These are phyloP conservation scores for Siphamia tubifer DNA, from an alignment of 2,113 vertebrate genomes.

Conservation along the genomic window DNA sequence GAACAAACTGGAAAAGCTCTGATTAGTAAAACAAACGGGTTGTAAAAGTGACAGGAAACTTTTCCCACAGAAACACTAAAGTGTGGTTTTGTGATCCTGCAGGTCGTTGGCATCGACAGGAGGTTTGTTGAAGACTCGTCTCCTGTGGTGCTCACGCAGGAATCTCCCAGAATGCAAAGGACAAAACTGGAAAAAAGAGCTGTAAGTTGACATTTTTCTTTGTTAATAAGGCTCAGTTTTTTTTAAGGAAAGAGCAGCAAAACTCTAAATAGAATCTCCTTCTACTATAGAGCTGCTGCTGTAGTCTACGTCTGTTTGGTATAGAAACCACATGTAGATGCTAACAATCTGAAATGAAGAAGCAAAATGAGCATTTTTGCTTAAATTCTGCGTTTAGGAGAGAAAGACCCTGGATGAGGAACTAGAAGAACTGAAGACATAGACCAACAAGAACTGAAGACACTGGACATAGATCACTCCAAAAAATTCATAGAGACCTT, in stretches of 20 bases:
- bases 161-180: constrained; percentile 19
- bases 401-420: no score
- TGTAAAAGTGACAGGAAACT: constrained; percentile 26
- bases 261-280: no score
- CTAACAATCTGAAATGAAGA: no score
- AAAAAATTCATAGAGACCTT: no score
- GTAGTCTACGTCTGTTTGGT: no score
- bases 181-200: constrained; percentile 26
- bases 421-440: no score
- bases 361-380: no score
- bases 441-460: no score
- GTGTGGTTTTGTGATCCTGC: constrained; percentile 28
- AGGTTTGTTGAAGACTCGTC: constrained; percentile 58
- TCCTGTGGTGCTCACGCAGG: constrained; percentile 18
- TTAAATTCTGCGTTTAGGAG: no score
- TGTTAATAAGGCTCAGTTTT: constrained; percentile 43
- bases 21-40: not conserved
- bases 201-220: constrained; percentile 34
- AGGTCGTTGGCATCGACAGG: constrained; percentile 44
- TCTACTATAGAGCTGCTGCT: not conserved
- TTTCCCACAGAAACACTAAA: constrained; percentile 40
- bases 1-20: not conserved
- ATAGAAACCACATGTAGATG: no score
- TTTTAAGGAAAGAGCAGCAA: not conserved
- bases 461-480: no score